Evolutionary conservation across 2,888 invertebrate genomes (phyloP).

Genomic region (Amphipyra tragopoginis): DNA sequence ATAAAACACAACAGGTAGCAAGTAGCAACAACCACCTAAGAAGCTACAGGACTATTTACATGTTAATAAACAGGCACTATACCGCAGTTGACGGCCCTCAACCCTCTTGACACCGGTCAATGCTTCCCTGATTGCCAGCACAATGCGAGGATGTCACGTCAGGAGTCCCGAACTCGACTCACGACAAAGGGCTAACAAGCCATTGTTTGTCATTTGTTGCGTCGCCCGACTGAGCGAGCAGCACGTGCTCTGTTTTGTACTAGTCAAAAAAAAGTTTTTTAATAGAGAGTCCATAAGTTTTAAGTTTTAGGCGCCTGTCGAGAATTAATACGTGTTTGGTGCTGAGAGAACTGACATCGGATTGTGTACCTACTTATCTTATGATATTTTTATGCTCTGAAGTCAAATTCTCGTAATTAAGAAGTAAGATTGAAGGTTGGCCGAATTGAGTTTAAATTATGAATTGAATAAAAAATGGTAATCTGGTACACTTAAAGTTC

Average conservation of each 20-base stretch:
- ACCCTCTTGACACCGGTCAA: constrained; percentile 74
- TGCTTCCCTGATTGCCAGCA: constrained; percentile 79
- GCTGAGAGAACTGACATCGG: no score
- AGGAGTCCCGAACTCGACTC: constrained; percentile 74
- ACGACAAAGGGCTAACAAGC: constrained; percentile 85
- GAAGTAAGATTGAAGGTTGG: no score
- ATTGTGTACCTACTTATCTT: no score
- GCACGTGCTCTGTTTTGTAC: constrained; percentile 50
- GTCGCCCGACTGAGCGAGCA: constrained; percentile 40
- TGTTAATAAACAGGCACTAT: constrained; percentile 34
- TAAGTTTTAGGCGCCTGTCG: no score
- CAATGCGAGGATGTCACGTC: constrained; percentile 84
- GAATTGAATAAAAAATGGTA: no score
- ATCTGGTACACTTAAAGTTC: no score
- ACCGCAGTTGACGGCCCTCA: constrained; percentile 23
- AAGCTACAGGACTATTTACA: constrained; percentile 22
- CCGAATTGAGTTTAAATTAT: no score
- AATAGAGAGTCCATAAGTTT: not conserved
- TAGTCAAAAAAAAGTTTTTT: constrained; percentile 6
- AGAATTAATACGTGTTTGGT: no score
- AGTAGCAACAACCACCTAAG: constrained; percentile 16
- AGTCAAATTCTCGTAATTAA: no score
- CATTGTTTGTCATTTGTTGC: constrained; percentile 80
- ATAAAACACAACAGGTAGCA: constrained; percentile 22
- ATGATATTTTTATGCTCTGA: no score